These are phyloP conservation scores for Danio albolineatus DNA, from an alignment of 2,797 vertebrate species.

Conservation along the genomic window DNA sequence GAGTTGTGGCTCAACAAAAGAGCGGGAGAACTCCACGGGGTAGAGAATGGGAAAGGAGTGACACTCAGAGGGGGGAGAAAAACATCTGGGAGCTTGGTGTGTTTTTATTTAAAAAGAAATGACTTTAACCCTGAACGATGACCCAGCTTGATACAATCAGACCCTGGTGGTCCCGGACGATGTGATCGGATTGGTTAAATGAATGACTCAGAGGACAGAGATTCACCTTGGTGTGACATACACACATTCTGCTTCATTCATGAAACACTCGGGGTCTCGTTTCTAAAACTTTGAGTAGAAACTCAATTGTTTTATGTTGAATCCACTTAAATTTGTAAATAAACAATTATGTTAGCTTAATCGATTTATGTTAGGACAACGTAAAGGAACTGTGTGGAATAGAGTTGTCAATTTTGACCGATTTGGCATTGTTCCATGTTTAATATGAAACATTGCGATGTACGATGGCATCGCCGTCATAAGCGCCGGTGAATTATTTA, in stretches of 20 bases:
- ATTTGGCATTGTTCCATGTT: too few relatives aligned
- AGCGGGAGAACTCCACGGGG: slow-evolving; percentile 73
- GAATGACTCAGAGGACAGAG: slow-evolving; percentile 73
- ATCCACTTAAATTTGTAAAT: too few relatives aligned
- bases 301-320: too few relatives aligned
- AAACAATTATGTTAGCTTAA: too few relatives aligned
- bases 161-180: slow-evolving; percentile 74
- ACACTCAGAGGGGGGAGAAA: slow-evolving; percentile 8
- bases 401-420: too few relatives aligned
- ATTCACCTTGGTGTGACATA: slow-evolving; percentile 49
- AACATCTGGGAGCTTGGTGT: slow-evolving; percentile 67
- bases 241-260: neutral
- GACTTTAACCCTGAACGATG: slow-evolving; percentile 82
- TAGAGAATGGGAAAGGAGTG: slow-evolving; percentile 60
- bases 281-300: too few relatives aligned
- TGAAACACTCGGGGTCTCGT: too few relatives aligned
- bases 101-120: slow-evolving; percentile 78
- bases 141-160: slow-evolving; percentile 84
- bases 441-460: too few relatives aligned
- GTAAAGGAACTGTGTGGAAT: too few relatives aligned
- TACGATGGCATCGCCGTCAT: too few relatives aligned
- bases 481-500: too few relatives aligned
- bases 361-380: too few relatives aligned
- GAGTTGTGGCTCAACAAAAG: slow-evolving; percentile 73
- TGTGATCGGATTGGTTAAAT: slow-evolving; percentile 84